Conservation (phyloP, 2,113 vertebrate genomes). For the Petrocephalus zakoni region DNA sequence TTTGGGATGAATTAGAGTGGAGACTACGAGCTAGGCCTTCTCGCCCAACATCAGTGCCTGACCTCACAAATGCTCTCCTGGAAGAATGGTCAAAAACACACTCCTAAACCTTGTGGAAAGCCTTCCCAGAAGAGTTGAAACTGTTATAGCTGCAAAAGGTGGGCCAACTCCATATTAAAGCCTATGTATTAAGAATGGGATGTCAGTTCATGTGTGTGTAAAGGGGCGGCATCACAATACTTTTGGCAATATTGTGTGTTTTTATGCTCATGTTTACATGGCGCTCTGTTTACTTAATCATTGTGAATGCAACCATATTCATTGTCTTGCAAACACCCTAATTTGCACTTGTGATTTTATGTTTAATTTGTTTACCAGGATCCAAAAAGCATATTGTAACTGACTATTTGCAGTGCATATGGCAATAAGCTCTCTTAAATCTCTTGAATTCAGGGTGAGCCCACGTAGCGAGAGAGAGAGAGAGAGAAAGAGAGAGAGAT, state of each 20-base stretch:
- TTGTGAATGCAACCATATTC: neutral
- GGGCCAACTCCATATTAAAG: too few relatives aligned
- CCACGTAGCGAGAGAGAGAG: constrained; percentile 25
- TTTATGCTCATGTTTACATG: neutral
- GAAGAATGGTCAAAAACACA: too few relatives aligned
- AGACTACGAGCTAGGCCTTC: too few relatives aligned
- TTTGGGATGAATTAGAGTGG: too few relatives aligned
- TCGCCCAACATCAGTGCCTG: too few relatives aligned
- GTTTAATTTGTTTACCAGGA: neutral
- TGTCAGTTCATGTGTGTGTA: too few relatives aligned
- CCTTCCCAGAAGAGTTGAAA: too few relatives aligned
- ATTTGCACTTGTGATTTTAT: neutral
- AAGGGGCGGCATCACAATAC: too few relatives aligned
- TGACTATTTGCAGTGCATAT: neutral
- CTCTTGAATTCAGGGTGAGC: constrained; percentile 37
- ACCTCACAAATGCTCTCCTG: too few relatives aligned
- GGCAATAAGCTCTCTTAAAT: neutral
- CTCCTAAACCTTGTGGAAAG: too few relatives aligned
- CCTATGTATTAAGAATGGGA: too few relatives aligned
- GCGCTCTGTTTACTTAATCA: neutral
- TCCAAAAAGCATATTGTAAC: neutral
- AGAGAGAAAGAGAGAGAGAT: neutral
- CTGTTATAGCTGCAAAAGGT: too few relatives aligned
- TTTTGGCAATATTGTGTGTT: neutral
- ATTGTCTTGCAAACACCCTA: neutral